Base-by-base conservation (phyloP, 2,113 vertebrate genomes). In the Alexandromys fortis region DNA sequence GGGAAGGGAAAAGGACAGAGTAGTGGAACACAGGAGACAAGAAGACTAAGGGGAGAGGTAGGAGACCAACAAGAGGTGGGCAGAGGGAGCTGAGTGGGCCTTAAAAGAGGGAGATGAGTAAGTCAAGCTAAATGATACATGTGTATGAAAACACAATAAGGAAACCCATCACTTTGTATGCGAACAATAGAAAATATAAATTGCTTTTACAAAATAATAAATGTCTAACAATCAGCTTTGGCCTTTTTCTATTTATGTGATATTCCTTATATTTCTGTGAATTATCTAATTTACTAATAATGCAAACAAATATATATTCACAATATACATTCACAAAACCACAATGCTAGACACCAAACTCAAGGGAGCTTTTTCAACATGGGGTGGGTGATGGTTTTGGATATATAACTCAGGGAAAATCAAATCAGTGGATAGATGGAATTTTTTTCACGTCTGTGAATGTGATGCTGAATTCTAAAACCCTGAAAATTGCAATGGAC, bases 401-500 rank as follows among this genome's bases (percentile, higher is more conserved):
- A 72, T 61, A 81, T 68, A 86, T 58, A 93, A 49, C 68, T 73
- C 47, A 68, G 78, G 21, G 21, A 58, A 95, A 96, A 92, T 49
- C 14, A 91, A 94, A 94, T 96, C 96, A 90, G 89, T 13, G 92
- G 63, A 95, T 0, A 49, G 90, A 21, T 86, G 95, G 91, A 90
- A 89, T 87, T 96, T 72, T 75, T 72, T 76, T 92, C 90, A 97
- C 61, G 78, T 97, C 96, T 78, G 73, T 92, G 96, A 96, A 91
- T 61, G 89, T 90, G 91, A 94, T 68, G 82, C 67, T 98, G 97
- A 98, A 98, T 98, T 97, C 98, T 91, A 98, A 98, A 98, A 96
- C 98, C 97, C 92, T 98, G 94, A 98, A 98, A 98, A 98, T 67
- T 96, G 96, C 61, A 95, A 97, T 96, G 97, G 98, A 98, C 96